Percentiles rank a stretch among this genome's conserved stretches.
These are phyloP conservation scores for Leguminivora glycinivorella DNA, from an alignment of 1,140 invertebrate species.

Conservation along the genomic window DNA sequence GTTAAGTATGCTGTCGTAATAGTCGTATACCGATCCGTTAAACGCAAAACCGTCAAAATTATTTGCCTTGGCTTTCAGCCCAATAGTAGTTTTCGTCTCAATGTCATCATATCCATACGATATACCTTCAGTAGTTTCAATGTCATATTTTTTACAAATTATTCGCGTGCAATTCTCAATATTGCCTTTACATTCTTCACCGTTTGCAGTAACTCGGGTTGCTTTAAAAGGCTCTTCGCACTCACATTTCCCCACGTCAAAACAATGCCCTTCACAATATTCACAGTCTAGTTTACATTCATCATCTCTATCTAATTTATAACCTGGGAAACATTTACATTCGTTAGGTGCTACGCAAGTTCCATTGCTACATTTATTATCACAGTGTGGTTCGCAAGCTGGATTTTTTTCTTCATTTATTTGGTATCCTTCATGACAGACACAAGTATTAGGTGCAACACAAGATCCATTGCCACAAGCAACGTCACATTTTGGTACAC, in stretches of 20 bases:
- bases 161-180: background rate
- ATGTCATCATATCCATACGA: background rate
- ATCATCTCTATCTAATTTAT: background rate
- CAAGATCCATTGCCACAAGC: conserved; percentile 78
- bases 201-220: background rate
- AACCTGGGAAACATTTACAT: conserved; percentile 45
- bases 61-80: background rate
- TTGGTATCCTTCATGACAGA: conserved; percentile 67
- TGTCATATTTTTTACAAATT: background rate
- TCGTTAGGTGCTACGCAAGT: conserved; percentile 65
- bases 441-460: conserved; percentile 74
- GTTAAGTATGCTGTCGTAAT: background rate
- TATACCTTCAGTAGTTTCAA: background rate
- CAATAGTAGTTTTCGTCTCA: background rate
- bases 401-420: conserved; percentile 49
- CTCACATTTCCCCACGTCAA: conserved; percentile 45
- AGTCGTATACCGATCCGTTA: background rate
- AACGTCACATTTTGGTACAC: conserved; percentile 38
- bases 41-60: background rate
- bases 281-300: conserved; percentile 28
- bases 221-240: conserved; percentile 39
- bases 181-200: background rate
- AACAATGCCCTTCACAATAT: conserved; percentile 50
- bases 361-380: conserved; percentile 60
- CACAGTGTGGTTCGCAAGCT: conserved; percentile 64